Evolutionary conservation across 64 coral and sea anemone genomes (phyloP).

Genomic region (Exaiptasia diaphana): DNA sequence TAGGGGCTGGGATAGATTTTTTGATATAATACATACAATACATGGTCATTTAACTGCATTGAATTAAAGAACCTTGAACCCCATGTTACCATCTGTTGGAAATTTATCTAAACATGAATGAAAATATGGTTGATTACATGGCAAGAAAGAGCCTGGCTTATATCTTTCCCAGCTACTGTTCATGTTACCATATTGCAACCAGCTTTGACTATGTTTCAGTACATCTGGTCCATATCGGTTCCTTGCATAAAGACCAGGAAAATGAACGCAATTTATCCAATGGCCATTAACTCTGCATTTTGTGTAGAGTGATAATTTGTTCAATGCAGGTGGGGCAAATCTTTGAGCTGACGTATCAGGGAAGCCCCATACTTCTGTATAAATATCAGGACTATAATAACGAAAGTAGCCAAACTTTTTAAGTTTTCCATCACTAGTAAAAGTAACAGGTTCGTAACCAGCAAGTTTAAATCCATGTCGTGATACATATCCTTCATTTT

Average conservation of each 20-base stretch:
- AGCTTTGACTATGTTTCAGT: constrained; percentile 29
- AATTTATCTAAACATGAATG: constrained; percentile 30
- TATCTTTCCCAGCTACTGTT: neutral
- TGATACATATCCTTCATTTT: neutral
- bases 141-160: neutral
- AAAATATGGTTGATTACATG: neutral
- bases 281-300: constrained; percentile 4
- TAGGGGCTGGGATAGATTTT: no score
- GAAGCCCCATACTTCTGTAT: constrained; percentile 5
- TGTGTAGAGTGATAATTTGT: neutral
- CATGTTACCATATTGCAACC: neutral
- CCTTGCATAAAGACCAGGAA: constrained; percentile 13
- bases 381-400: neutral
- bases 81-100: constrained; percentile 29
- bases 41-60: neutral
- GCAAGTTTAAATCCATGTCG: neutral
- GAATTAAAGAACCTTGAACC: constrained; percentile 7
- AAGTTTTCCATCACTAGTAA: neutral
- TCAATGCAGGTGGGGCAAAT: constrained; percentile 11
- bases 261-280: neutral
- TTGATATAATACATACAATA: no score
- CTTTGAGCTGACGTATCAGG: neutral
- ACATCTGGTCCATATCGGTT: constrained; percentile 45
- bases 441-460: neutral
- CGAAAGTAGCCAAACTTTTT: neutral